Evolutionary conservation across 1,140 invertebrate genomes (phyloP), one percentile per base, ranked within the genome.

Genomic region (Argopecten irradians): DNA sequence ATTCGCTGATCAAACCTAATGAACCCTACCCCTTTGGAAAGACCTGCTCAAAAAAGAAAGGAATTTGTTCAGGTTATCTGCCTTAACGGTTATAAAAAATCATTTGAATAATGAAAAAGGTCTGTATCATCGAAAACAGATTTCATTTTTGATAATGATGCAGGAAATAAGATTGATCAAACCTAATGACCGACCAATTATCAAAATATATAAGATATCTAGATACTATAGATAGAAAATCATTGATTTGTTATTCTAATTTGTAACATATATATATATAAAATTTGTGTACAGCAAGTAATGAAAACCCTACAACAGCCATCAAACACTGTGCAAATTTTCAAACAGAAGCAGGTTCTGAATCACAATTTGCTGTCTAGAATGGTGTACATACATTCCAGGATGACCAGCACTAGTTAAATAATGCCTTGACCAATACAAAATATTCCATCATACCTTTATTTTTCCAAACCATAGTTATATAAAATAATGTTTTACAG

Each of bases 1-100:
- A 98, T 97, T 88, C 99, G 97, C 95, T 99, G 98, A 96, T 99
- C 99, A 96, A 99, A 99, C 90, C 99, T 97, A 93, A 99, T 99
- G 96, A 99, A 99, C 84, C 99, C 99, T 90, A 99, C 99, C 89
- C 99, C 99, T 96, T 99, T 99, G 86, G 99, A 99, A 93, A 99
- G 96, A 94, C 99, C 99, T 98, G 91, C 46, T 71, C 32, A 71
- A 82, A 88, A 83, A 85, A 19, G 34, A 84, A 71, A 71, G 55
- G 55, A 71, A 71, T 71, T 71, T 71, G 55, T 71, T 71, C 55
- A 71, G 55, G 55, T 71, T 71, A 71, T 71, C 55, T 71, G 55
- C 55, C 55, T 71, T 11, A 8, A 71, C n/a, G 55, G 55, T 1
- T 71, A 28, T 5, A 71, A 22, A 28, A 71, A 71, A 71, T 28